phyloP scores from a whole-genome alignment of 2,113 vertebrate genomes.

The Calyptommatus sinebrachiatus region DNA sequence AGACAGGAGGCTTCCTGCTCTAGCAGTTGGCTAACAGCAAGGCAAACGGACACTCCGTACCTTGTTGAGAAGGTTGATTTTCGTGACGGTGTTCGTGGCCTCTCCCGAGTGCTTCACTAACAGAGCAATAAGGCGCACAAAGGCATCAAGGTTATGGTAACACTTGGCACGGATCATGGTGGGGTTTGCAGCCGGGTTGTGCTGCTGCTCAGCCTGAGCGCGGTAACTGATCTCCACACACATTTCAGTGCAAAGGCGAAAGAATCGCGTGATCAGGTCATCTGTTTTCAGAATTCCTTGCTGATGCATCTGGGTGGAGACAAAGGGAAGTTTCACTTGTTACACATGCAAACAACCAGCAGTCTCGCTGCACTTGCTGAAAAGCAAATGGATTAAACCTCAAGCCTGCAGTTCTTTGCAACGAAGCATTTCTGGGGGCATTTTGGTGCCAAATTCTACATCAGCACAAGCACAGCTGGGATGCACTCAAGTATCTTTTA shows the following conservation, averaged over 20 bases:
- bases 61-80: constrained; percentile 99
- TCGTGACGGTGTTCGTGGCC: constrained; percentile 97
- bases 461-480: background rate
- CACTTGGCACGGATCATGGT: constrained; percentile 98
- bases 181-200: constrained; percentile 94
- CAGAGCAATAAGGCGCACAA: constrained; percentile 93
- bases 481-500: too few species aligned
- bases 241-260: constrained; percentile 98
- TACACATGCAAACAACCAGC: background rate
- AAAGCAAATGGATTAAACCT: background rate
- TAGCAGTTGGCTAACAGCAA: background rate
- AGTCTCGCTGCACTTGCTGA: background rate
- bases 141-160: constrained; percentile 97
- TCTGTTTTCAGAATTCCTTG: constrained; percentile 98
- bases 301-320: constrained; percentile 88
- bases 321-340: constrained; percentile 13
- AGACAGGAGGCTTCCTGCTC: background rate
- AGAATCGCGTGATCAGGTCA: constrained; percentile 96
- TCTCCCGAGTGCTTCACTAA: constrained; percentile 98
- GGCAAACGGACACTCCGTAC: constrained; percentile 48
- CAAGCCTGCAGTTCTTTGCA: background rate
- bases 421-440: background rate
- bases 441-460: background rate
- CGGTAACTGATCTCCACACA: constrained; percentile 98
- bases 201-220: constrained; percentile 96